These are phyloP conservation scores for Anoncus sp. DNA, from an alignment of 2,888 invertebrate species.

Conservation along the genomic window DNA sequence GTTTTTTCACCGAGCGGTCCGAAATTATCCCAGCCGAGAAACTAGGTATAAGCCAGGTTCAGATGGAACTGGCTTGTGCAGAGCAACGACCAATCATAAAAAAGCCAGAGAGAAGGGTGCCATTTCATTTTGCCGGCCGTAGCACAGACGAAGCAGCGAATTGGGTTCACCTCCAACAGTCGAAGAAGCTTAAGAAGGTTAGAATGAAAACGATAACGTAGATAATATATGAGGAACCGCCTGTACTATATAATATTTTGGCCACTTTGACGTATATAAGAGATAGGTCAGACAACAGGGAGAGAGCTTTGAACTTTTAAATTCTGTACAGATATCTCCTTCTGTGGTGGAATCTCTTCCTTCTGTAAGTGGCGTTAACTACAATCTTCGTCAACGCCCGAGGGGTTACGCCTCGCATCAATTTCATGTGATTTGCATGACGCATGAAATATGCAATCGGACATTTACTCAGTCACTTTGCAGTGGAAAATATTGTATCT, in stretches of 20 bases:
- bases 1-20: conserved; percentile 4
- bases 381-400: no score
- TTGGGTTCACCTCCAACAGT: conserved; percentile 47
- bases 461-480: no score
- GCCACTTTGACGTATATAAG: no score
- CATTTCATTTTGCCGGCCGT: conserved; percentile 44
- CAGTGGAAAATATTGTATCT: neutral
- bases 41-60: conserved; percentile 34
- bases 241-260: conserved; percentile 5
- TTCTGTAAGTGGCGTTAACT: no score
- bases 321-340: conserved; percentile 25
- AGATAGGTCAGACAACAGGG: no score
- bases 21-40: conserved; percentile 32
- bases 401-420: no score
- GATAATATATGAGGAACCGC: conserved; percentile 2
- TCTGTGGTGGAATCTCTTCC: no score
- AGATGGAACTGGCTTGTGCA: conserved; percentile 30
- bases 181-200: conserved; percentile 40
- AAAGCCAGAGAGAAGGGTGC: conserved; percentile 30
- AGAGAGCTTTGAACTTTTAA: conserved; percentile 52
- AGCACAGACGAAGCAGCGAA: conserved; percentile 47
- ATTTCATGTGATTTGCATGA: no score
- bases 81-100: conserved; percentile 46
- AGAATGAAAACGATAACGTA: conserved; percentile 42
- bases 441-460: no score